Conservation (phyloP, 2,888 invertebrate genomes). For the Ichneumon xanthorius region DNA sequence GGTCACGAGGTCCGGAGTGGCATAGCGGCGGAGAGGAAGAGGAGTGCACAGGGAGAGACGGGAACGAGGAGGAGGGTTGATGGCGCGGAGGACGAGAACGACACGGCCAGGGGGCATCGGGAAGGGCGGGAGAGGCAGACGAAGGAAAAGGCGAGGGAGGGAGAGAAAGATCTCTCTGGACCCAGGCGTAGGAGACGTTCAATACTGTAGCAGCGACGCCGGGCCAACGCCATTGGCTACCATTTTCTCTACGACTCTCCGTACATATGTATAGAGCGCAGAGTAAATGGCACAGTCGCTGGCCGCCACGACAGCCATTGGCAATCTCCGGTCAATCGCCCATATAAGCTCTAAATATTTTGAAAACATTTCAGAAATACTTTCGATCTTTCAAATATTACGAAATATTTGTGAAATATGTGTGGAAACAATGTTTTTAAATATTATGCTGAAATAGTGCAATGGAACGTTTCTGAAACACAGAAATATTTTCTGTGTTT, state of each 20-base stretch:
- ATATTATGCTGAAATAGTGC: no score
- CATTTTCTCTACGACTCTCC: conserved; percentile 76
- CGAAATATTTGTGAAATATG: no score
- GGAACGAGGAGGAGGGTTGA: conserved; percentile 56
- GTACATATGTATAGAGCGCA: conserved; percentile 48
- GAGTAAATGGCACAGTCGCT: conserved; percentile 21
- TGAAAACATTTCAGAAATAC: no score
- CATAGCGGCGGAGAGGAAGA: conserved; percentile 68
- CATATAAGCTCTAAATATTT: no score
- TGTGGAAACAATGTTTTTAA: no score
- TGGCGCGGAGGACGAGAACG: conserved; percentile 66
- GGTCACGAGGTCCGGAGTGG: conserved; percentile 76
- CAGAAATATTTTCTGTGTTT: no score
- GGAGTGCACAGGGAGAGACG: conserved; percentile 66
- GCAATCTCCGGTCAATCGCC: neutral
- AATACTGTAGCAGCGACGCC: conserved; percentile 81
- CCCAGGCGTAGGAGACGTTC: conserved; percentile 83
- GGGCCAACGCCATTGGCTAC: conserved; percentile 83
- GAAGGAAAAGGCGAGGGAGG: conserved; percentile 64
- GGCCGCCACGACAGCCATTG: conserved; percentile 8
- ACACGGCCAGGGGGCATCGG: conserved; percentile 35
- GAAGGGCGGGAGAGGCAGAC: conserved; percentile 17
- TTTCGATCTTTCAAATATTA: no score
- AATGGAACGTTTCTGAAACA: no score
- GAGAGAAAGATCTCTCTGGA: conserved; percentile 79